Evolutionary conservation across 2,888 invertebrate genomes (phyloP), one percentile per base, ranked within the genome.

Genomic region (Aquatica leii): DNA sequence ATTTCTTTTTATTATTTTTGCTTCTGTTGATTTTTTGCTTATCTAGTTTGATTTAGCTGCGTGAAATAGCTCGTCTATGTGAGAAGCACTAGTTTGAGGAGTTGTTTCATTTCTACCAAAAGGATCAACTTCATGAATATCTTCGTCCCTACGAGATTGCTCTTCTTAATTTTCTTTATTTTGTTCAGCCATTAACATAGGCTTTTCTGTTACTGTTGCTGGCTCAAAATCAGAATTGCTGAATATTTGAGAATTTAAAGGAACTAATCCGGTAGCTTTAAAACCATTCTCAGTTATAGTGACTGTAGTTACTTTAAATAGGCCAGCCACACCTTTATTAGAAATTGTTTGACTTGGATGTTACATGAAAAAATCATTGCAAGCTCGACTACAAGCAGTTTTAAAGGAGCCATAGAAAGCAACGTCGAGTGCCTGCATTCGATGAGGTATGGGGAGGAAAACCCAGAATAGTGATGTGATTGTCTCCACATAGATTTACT

Each of bases 231-330:
- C 40, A 40, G n/a, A 8, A 12, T 8, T 3, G 11, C 40, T 14
- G 14, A 40, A 34, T 34, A 40, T 40, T 40, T 40, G 41, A 4
- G 41, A 40, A 40, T 40, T 40, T 12, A 40, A 4, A n/a, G 41
- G 41, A n/a, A 40, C 41, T 40, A 40, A n/a, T 4, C 41, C 41
- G 12, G 41, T 40, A n/a, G 41, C 41, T 8, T 40, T 40, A n/a
- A 40, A 40, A 40, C 41, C 41, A n/a, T 40, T 8, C 12, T n/a
- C 41, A 40, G n/a, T 12, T n/a, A 31, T 31, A 6, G 5, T 31
- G 5, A 40, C 4, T 40, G 41, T 40, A 12, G 41, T 12, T n/a
- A 40, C 41, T 12, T n/a, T 40, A 12, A n/a, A n/a, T n/a, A n/a
- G n/a, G n/a, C n/a, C n/a, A n/a, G n/a, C n/a, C n/a, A n/a, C n/a